Conservation (phyloP, 2,888 invertebrate species). For the Ditula angustiorana region DNA sequence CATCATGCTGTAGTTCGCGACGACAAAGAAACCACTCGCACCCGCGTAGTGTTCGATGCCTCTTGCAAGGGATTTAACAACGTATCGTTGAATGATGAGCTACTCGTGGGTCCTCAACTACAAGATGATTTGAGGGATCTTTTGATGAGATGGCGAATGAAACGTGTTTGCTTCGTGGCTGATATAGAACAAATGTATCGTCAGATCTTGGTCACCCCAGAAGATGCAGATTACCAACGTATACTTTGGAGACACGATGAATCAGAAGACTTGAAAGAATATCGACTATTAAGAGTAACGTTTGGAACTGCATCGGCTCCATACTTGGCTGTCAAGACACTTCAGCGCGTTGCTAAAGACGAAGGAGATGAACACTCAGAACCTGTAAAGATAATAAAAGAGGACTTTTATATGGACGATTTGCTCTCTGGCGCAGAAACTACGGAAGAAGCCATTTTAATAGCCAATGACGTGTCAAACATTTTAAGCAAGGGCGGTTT, state of each 20-base stretch:
- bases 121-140: slow-evolving; percentile 42
- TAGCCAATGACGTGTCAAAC: not conserved
- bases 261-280: slow-evolving; percentile 7
- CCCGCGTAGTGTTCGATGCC: too few species aligned
- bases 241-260: slow-evolving; percentile 14
- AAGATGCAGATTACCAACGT: slow-evolving; percentile 35
- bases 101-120: slow-evolving; percentile 38
- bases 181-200: slow-evolving; percentile 47
- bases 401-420: too few species aligned
- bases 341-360: slow-evolving; percentile 31
- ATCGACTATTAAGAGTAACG: slow-evolving; percentile 6
- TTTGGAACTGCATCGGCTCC: slow-evolving; percentile 29
- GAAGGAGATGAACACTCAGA: slow-evolving; percentile 1
- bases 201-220: slow-evolving; percentile 37
- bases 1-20: slow-evolving; percentile 42
- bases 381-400: not conserved
- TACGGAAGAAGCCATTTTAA: not conserved
- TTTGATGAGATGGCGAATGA: slow-evolving; percentile 39
- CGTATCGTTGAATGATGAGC: slow-evolving; percentile 34
- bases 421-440: not conserved
- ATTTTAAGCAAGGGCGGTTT: not conserved
- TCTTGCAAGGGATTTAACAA: slow-evolving; percentile 9
- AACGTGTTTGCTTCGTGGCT: slow-evolving; percentile 39
- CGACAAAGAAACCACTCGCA: slow-evolving; percentile 31
- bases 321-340: slow-evolving; percentile 26